Evolutionary conservation across 2,888 invertebrate species (phyloP).

Genomic region (Pheosia tremula): DNA sequence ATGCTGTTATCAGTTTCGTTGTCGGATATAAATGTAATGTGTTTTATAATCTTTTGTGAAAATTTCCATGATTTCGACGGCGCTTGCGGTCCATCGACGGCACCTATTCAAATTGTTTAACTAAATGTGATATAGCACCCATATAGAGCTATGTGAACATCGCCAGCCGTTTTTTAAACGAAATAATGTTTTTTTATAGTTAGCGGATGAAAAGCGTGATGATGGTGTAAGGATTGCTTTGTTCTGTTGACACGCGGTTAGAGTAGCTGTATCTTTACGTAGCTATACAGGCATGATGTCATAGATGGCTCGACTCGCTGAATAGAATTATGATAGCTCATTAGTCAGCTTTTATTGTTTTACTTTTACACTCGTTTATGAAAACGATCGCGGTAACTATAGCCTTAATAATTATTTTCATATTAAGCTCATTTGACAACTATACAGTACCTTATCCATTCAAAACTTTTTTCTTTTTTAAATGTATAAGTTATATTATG

Average conservation of each 20-base stretch:
- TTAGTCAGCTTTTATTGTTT: constrained; percentile 38
- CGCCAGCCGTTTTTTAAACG: too few relatives aligned
- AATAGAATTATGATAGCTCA: constrained; percentile 27
- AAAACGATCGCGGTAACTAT: constrained; percentile 23
- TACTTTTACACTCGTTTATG: constrained; percentile 17
- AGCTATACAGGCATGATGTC: background rate
- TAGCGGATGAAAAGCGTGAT: too few relatives aligned
- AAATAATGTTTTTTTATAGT: too few relatives aligned
- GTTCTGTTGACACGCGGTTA: background rate
- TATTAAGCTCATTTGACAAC: constrained; percentile 35
- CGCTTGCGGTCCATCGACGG: too few relatives aligned
- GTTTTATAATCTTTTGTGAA: too few relatives aligned
- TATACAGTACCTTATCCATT: constrained; percentile 38
- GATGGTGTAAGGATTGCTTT: background rate
- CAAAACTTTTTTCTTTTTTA: constrained; percentile 28
- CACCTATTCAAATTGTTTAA: too few relatives aligned
- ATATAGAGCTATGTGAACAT: too few relatives aligned
- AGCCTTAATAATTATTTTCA: constrained; percentile 33
- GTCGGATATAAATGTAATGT: background rate
- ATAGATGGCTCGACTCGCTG: background rate
- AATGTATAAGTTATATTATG: constrained; percentile 19
- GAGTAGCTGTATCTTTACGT: background rate
- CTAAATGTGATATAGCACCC: too few relatives aligned
- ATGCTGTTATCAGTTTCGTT: background rate
- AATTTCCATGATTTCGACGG: too few relatives aligned